Conservation (phyloP, 2,888 invertebrate genomes). For the Xestia xanthographa region DNA sequence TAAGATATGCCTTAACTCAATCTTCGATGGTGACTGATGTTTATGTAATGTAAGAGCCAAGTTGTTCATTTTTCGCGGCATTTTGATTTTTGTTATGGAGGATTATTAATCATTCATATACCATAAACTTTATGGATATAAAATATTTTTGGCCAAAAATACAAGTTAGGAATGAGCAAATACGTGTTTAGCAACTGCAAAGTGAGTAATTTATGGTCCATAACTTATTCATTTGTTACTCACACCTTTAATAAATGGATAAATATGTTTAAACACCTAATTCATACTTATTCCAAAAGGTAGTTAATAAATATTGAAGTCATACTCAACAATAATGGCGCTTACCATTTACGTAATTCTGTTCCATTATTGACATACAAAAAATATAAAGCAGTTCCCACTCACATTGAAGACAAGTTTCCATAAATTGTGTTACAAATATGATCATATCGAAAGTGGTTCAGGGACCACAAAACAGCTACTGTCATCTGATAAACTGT, state of each 20-base stretch:
- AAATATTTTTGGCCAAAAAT: neutral
- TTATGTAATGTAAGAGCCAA: neutral
- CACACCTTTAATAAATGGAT: neutral
- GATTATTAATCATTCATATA: neutral
- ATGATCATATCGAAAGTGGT: slow-evolving; percentile 60
- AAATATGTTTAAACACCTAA: slow-evolving; percentile 8
- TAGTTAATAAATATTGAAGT: slow-evolving; percentile 55
- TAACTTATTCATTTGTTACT: neutral
- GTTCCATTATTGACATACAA: slow-evolving; percentile 64
- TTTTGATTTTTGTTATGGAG: neutral
- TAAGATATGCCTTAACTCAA: slow-evolving; percentile 14
- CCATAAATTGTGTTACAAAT: slow-evolving; percentile 62
- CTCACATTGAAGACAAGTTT: slow-evolving; percentile 63
- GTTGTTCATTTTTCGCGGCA: no score
- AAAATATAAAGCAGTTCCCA: slow-evolving; percentile 64
- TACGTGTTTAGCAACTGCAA: neutral
- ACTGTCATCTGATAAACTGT: slow-evolving; percentile 45
- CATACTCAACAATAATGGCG: slow-evolving; percentile 42
- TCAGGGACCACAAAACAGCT: slow-evolving; percentile 50
- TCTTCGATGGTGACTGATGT: neutral
- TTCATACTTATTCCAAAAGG: slow-evolving; percentile 28
- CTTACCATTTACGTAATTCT: slow-evolving; percentile 59
- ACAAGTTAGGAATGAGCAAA: neutral
- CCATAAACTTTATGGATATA: neutral
- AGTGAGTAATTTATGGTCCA: neutral